Evolutionary conservation across 2,888 invertebrate species (phyloP).

Genomic region (Drosophila tripunctata): DNA sequence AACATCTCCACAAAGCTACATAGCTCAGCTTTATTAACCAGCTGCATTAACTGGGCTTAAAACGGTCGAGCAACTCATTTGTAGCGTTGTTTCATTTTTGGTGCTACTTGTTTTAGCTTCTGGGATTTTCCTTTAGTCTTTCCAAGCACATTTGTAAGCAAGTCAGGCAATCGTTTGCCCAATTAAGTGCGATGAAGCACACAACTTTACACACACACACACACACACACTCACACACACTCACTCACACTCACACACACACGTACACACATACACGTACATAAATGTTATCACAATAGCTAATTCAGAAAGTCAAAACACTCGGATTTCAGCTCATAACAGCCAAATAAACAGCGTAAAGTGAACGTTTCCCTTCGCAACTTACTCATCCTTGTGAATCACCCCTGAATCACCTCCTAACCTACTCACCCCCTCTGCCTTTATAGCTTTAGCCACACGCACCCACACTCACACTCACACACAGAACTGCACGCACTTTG

Average conservation of each 20-base stretch:
- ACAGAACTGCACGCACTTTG: slow-evolving; percentile 3
- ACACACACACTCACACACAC: slow-evolving; percentile 20
- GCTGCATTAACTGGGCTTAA: too few relatives aligned
- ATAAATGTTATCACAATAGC: slow-evolving; percentile 71
- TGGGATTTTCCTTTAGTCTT: slow-evolving; percentile 17
- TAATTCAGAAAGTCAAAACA: slow-evolving; percentile 75
- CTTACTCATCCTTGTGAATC: neutral
- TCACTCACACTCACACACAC: slow-evolving; percentile 9
- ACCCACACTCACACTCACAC: neutral
- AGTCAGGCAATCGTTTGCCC: slow-evolving; percentile 76
- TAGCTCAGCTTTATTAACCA: too few relatives aligned
- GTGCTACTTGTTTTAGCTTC: neutral
- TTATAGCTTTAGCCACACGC: slow-evolving; percentile 36
- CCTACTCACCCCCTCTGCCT: slow-evolving; percentile 1
- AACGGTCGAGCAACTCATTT: too few relatives aligned
- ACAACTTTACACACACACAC: slow-evolving; percentile 22
- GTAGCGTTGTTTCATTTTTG: too few relatives aligned
- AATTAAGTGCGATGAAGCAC: slow-evolving; percentile 75
- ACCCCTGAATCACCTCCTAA: neutral
- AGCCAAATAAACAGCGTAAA: slow-evolving; percentile 46
- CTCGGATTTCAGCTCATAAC: slow-evolving; percentile 61
- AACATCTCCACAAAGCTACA: too few relatives aligned
- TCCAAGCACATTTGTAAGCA: slow-evolving; percentile 67
- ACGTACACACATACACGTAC: slow-evolving; percentile 32
- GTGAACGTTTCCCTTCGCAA: neutral